These are phyloP conservation scores for Trinorchestia longiramus DNA, from an alignment of 1,140 invertebrate genomes.

Conservation along the genomic window DNA sequence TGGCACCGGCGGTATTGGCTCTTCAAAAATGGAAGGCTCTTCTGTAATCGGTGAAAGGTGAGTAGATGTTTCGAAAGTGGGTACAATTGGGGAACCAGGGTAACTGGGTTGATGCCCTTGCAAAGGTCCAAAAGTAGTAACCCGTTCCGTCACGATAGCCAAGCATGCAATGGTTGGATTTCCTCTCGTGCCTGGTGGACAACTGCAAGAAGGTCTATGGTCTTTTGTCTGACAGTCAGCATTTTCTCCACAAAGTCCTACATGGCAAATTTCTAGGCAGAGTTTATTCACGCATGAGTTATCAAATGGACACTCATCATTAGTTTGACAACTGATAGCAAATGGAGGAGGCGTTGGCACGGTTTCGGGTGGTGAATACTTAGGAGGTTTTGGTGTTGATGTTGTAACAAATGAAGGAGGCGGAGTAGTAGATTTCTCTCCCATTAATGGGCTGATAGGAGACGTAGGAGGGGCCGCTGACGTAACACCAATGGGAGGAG, in stretches of 20 bases:
- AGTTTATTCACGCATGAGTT: constrained; percentile 68
- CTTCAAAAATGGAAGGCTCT: constrained; percentile 67
- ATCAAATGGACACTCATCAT: constrained; percentile 67
- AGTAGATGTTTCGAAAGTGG: constrained; percentile 64
- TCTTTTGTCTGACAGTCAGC: constrained; percentile 67
- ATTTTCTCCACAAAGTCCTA: constrained; percentile 69
- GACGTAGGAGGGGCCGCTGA: constrained; percentile 12
- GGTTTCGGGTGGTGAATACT: constrained; percentile 32
- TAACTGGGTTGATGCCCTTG: constrained; percentile 82
- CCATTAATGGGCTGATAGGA: constrained; percentile 46
- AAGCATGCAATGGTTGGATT: constrained; percentile 78
- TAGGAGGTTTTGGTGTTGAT: constrained; percentile 23
- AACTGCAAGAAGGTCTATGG: constrained; percentile 68
- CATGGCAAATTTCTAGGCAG: constrained; percentile 77
- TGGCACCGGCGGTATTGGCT: constrained; percentile 75
- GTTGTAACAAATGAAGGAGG: constrained; percentile 55
- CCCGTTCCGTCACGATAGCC: constrained; percentile 80
- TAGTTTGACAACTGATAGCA: constrained; percentile 64
- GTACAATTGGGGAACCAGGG: constrained; percentile 79
- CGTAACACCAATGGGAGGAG: constrained; percentile 43
- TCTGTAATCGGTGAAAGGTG: constrained; percentile 67
- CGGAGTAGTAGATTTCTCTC: constrained; percentile 39
- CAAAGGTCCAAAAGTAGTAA: constrained; percentile 78
- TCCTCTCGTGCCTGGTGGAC: constrained; percentile 68
- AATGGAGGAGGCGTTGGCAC: constrained; percentile 59